Evolutionary conservation across 23 tunicate genomes (phyloP), one percentile per base, ranked within the genome.

Genomic region (Diplosoma virens): DNA sequence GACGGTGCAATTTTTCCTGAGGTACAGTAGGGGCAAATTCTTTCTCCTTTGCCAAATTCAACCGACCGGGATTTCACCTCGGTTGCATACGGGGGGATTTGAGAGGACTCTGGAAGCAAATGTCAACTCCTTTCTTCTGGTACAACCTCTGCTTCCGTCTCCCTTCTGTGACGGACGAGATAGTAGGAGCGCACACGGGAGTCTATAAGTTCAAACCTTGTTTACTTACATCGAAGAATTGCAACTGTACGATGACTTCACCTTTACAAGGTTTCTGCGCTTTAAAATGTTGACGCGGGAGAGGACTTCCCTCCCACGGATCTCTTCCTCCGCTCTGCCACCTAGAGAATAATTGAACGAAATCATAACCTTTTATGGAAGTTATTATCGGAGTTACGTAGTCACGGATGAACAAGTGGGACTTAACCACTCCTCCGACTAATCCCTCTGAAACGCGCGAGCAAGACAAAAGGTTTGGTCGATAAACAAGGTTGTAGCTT

Each of bases 221-320:
- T n/a, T n/a, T n/a, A n/a, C n/a, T n/a, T n/a, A n/a, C n/a, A n/a
- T n/a, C n/a, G n/a, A n/a, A n/a, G n/a, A n/a, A n/a, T n/a, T n/a
- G n/a, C n/a, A n/a, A n/a, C n/a, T n/a, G n/a, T n/a, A n/a, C n/a
- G n/a, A n/a, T n/a, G n/a, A n/a, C n/a, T n/a, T 61, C 35, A 73
- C 78, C 78, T 73, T 48, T 47, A 33, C 6, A 2, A 3, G 47
- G 16, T 23, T 65, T 25, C 74, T 73, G 25, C 81, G 65, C 37
- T 86, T 86, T 28, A 86, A 56, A 60, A 86, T 80, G 34, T 61
- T 73, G 36, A 86, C 83, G 22, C 93, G 63, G 20, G 93, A 86
- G 32, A 86, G 59, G 47, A 41, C 34, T 16, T 86, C 85, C 34
- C 53, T 79, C 26, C 67, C 47, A 5, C 75, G 74, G 25, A 46